A percentile compares a stretch with the other conserved stretches of the same genome.
These are phyloP conservation scores for Elmis aenea DNA, from an alignment of 2,888 invertebrate genomes.

Conservation along the genomic window DNA sequence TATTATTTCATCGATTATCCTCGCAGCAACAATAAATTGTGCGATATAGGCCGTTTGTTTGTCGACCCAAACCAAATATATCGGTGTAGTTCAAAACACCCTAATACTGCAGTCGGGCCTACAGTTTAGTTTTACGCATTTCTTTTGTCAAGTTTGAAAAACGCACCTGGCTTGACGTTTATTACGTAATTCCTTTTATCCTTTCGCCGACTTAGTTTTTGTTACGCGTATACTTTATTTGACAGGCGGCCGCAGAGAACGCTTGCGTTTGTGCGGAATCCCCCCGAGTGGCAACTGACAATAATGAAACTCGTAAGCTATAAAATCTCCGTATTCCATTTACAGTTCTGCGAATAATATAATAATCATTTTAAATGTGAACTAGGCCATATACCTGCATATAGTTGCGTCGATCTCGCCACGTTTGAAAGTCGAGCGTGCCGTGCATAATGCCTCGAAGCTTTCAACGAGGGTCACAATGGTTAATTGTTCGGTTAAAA, in stretches of 20 bases:
- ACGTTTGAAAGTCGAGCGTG: too few species aligned
- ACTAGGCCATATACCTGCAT: conserved; percentile 3
- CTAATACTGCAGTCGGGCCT: too few species aligned
- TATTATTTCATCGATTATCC: too few species aligned
- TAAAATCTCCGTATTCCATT: not conserved
- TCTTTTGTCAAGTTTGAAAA: conserved; percentile 18
- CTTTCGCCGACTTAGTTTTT: conserved; percentile 30
- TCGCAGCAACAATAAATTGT: too few species aligned
- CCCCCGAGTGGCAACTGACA: conserved; percentile 12
- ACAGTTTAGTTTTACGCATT: conserved; percentile 12
- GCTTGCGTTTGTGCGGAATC: conserved; percentile 19
- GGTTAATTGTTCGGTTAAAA: too few species aligned
- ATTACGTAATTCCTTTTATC: conserved; percentile 32
- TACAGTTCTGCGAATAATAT: conserved; percentile 13
- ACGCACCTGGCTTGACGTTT: conserved; percentile 31
- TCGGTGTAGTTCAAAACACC: too few species aligned
- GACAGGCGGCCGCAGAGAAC: conserved; percentile 26
- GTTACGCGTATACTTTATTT: conserved; percentile 31
- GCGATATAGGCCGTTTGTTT: too few species aligned
- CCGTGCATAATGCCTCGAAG: too few species aligned
- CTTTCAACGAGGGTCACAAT: too few species aligned
- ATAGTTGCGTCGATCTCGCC: too few species aligned
- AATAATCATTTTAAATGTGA: conserved; percentile 21
- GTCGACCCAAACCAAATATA: too few species aligned
- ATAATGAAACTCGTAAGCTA: conserved; percentile 4